These are phyloP conservation scores for Melanaphis sacchari DNA, from an alignment of 1,140 invertebrate genomes.

Conservation along the genomic window DNA sequence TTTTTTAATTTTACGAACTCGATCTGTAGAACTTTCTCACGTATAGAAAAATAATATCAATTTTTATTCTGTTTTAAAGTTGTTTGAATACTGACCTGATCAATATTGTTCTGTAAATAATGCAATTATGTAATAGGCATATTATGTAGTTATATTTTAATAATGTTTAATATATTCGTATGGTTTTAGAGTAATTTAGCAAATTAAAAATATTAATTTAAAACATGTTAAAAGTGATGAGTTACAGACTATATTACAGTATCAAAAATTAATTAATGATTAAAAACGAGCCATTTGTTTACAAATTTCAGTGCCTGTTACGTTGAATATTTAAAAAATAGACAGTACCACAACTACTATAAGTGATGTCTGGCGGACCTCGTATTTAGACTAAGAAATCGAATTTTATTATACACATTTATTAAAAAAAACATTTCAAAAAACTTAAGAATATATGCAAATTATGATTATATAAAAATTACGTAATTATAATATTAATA, in stretches of 20 bases:
- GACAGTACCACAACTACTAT: neutral
- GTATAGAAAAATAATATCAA: neutral
- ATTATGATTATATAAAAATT: neutral
- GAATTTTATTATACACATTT: neutral
- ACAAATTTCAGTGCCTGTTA: neutral
- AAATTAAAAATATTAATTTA: neutral
- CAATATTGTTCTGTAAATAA: neutral
- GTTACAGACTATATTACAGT: neutral
- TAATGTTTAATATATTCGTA: neutral
- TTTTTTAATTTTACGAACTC: neutral
- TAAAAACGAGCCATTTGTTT: neutral
- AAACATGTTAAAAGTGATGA: neutral
- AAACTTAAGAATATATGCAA: neutral
- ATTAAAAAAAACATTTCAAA: neutral
- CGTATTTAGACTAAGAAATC: neutral
- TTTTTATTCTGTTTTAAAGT: neutral
- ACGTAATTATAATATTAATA: neutral
- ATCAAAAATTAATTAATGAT: neutral
- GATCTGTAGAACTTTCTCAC: no score
- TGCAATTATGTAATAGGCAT: neutral
- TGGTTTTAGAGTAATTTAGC: neutral
- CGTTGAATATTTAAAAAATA: neutral
- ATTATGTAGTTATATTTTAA: neutral
- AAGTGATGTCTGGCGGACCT: no score
- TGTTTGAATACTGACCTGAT: no score